phyloP scores from a whole-genome alignment of 2,888 invertebrate genomes.

The Tipula vernalis region DNA sequence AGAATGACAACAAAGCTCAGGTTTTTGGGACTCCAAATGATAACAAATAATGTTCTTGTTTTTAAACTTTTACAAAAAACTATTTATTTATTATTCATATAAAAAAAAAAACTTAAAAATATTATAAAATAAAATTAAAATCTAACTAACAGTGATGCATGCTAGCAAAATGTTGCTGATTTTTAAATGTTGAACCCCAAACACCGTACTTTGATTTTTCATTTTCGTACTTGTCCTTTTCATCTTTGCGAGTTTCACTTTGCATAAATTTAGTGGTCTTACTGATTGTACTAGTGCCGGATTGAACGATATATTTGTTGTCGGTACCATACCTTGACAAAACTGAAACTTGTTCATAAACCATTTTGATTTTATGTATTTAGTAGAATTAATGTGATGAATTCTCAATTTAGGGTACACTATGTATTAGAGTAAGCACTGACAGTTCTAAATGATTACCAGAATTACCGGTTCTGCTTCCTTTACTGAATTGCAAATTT shows the following conservation, averaged over 20 bases:
- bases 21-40: not conserved
- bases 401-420: slow-evolving; percentile 57
- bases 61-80: not conserved
- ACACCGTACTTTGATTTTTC: slow-evolving; percentile 37
- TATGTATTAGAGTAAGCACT: slow-evolving; percentile 70
- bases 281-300: not conserved
- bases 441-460: slow-evolving; percentile 75
- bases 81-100: not conserved
- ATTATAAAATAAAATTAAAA: not conserved
- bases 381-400: slow-evolving; percentile 12
- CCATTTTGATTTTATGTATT: not conserved
- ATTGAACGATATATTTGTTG: not conserved
- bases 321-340: not conserved
- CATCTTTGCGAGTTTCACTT: not conserved
- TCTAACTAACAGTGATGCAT: slow-evolving; percentile 52
- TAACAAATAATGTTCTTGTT: not conserved
- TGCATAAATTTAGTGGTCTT: not conserved
- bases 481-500: slow-evolving; percentile 68
- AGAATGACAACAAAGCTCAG: not conserved
- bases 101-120: not conserved
- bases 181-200: slow-evolving; percentile 63
- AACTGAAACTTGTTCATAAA: not conserved
- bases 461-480: slow-evolving; percentile 73
- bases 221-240: not conserved
- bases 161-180: slow-evolving; percentile 56